Evolutionary conservation across 2,888 invertebrate genomes (phyloP).

Genomic region (Amiota mariae): DNA sequence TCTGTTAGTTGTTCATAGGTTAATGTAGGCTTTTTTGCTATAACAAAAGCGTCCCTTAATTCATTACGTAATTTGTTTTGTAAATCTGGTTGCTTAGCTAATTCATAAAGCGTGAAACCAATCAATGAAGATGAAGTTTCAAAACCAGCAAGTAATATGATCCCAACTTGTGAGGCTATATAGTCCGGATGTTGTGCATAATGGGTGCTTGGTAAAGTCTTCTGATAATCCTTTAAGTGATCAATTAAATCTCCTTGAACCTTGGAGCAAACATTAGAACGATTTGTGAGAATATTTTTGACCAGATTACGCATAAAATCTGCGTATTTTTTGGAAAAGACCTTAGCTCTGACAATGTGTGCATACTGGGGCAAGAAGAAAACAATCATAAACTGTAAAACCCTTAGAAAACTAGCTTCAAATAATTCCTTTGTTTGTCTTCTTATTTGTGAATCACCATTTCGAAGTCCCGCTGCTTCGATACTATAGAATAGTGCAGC

Average conservation of each 20-base stretch:
- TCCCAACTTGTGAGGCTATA: conserved; percentile 67
- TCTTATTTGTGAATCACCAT: conserved; percentile 54
- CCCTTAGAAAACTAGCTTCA: conserved; percentile 49
- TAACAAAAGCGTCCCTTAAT: conserved; percentile 59
- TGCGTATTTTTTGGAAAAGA: conserved; percentile 56
- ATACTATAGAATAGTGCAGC: conserved; percentile 62
- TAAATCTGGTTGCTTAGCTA: conserved; percentile 69
- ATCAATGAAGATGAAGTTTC: conserved; percentile 72
- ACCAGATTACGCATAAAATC: conserved; percentile 70
- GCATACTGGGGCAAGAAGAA: conserved; percentile 63
- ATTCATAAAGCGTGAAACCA: conserved; percentile 71
- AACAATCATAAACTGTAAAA: conserved; percentile 59
- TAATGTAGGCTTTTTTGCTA: conserved; percentile 48
- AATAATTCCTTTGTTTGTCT: conserved; percentile 57
- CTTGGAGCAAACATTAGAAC: conserved; percentile 34
- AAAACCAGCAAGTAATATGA: conserved; percentile 69
- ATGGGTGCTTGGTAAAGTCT: conserved; percentile 34
- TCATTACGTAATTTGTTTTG: conserved; percentile 72
- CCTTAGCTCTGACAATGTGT: conserved; percentile 54
- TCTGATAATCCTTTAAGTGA: conserved; percentile 70
- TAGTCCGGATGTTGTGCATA: conserved; percentile 60
- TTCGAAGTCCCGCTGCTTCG: conserved; percentile 58
- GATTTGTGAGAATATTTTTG: conserved; percentile 16
- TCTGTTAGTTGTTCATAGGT: conserved; percentile 69
- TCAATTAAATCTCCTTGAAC: conserved; percentile 73